Evolutionary conservation across 2,888 invertebrate species (phyloP).

Genomic region (Gibbula magus): DNA sequence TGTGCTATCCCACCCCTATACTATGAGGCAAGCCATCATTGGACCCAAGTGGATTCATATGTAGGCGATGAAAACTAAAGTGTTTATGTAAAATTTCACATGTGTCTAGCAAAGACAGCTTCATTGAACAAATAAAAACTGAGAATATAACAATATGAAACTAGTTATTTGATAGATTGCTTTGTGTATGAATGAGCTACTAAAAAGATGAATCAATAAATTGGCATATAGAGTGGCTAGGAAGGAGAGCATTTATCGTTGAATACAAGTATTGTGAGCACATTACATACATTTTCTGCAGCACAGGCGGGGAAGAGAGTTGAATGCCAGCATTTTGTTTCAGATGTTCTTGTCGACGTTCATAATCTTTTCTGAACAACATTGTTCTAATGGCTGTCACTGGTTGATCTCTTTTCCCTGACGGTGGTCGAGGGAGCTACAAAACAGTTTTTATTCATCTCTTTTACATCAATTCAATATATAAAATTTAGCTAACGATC

Average conservation of each 20-base stretch:
- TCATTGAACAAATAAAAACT: no score
- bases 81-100: no score
- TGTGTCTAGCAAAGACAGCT: no score
- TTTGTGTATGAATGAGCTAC: neutral
- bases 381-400: conserved; percentile 54
- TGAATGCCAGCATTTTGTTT: conserved; percentile 49
- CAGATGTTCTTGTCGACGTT: conserved; percentile 54
- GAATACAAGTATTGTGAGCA: neutral
- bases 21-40: no score
- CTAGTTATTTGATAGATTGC: neutral
- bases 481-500: neutral
- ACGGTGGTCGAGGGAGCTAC: conserved; percentile 48
- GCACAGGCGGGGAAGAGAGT: conserved; percentile 40
- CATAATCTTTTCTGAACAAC: conserved; percentile 62
- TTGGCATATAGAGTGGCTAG: neutral
- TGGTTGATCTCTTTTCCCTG: conserved; percentile 40
- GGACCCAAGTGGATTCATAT: no score
- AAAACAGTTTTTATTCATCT: no score
- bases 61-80: no score
- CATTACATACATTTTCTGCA: conserved; percentile 33
- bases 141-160: no score
- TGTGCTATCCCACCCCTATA: no score
- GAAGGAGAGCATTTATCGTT: neutral
- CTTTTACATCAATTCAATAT: neutral
- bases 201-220: neutral